A percentile compares a stretch with the other conserved stretches of the same genome.
Evolutionary conservation across 2,113 vertebrate genomes (phyloP).

Genomic region (Capreolus pygargus): DNA sequence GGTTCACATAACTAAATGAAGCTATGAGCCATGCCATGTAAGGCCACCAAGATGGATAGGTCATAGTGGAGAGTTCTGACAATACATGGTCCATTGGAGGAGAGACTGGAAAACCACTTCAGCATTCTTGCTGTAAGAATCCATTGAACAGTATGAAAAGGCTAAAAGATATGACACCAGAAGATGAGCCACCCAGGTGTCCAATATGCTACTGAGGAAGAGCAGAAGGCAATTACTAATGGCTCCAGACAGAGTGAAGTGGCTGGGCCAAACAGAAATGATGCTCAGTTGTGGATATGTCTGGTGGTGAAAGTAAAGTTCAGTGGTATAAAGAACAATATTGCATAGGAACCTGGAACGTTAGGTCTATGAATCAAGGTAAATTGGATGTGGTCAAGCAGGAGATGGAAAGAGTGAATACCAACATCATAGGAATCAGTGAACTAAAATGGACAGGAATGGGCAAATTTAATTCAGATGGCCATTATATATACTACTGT

Average conservation of each 20-base stretch:
- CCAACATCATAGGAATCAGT: background rate
- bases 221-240: background rate
- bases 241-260: background rate
- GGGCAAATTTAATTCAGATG: background rate
- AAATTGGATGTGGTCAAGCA: background rate
- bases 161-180: background rate
- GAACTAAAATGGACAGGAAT: background rate
- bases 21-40: background rate
- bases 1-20: background rate
- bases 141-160: background rate
- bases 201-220: background rate
- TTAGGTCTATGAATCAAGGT: background rate
- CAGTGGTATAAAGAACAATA: background rate
- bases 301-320: background rate
- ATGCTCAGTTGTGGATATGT: background rate
- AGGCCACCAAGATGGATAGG: background rate
- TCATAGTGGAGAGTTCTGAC: background rate
- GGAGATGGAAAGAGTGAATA: background rate
- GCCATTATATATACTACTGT: background rate
- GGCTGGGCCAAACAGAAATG: background rate
- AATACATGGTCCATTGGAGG: background rate
- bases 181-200: background rate
- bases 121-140: background rate
- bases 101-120: background rate
- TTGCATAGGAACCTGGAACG: background rate